Evolutionary conservation across 2,888 invertebrate species (phyloP), one percentile per base, ranked within the genome.

Genomic region (Drosophila tanythrix): DNA sequence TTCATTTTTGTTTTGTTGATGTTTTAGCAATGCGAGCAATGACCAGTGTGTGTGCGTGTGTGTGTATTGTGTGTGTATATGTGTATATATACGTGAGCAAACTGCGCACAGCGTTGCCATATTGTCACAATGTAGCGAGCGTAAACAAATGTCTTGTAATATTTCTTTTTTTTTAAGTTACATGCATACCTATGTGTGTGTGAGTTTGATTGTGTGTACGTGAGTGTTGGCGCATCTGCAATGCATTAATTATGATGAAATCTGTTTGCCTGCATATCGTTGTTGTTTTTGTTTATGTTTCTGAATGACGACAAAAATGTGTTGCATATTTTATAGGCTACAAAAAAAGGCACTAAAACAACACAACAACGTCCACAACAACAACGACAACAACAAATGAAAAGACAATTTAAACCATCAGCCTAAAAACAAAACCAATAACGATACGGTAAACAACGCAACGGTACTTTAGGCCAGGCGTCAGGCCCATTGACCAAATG

Each of bases 101-200:
- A 64, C 51, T 67, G 67, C 53, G 52, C 35, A 38, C 40, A 70
- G 75, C 46, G 86, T 87, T 86, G 81, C 81, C 80, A 62, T 56
- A 76, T 60, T 64, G 55, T 58, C 40, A 40, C 64, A 51, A 63
- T 36, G 76, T 66, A 71, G 76, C 69, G 66, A 75, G 70, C 70
- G 81, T 89, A 87, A 84, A 86, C 86, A 84, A 89, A 87, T 84
- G 62, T 65, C 71, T 78, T 72, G 88, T 81, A 89, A 83, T 76
- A 21, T 46, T 18, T 2, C 15, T 15, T 21, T 83, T 74, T 83
- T 74, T 83, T 76, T 53, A 75, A 62, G 62, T 78, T 76, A 80
- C 78, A 76, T 43, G 25, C 36, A 53, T 38, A 27, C 31, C 15
- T 35, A 51, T 43, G 46, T 27, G 40, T 55, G 79, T 63, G 66